Conservation (phyloP, 1,140 invertebrate genomes). For the Euglossa dilemma region DNA sequence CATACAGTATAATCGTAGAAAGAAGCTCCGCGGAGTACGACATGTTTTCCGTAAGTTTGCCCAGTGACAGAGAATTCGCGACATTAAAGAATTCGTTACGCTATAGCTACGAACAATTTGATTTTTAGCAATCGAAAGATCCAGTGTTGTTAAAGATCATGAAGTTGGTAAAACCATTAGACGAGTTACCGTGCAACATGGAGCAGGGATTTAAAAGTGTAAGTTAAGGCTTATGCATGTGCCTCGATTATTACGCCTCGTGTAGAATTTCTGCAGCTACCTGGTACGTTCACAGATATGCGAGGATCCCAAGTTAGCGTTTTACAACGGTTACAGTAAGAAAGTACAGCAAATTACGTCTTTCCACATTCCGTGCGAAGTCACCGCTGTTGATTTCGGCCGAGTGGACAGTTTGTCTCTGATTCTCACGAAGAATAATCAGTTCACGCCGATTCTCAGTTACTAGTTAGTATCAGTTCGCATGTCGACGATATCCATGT, state of each 20-base stretch:
- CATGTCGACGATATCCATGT: neutral
- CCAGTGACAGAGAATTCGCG: neutral
- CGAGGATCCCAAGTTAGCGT: neutral
- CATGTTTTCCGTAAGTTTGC: conserved; percentile 56
- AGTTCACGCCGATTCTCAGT: conserved; percentile 38
- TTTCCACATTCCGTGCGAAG: conserved; percentile 28
- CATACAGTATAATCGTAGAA: conserved; percentile 54
- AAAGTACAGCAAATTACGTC: neutral
- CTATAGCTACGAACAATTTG: neutral
- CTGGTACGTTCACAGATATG: conserved; percentile 6
- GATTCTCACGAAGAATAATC: conserved; percentile 41
- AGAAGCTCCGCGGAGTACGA: conserved; percentile 57
- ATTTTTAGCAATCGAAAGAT: conserved; percentile 43
- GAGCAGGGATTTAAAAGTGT: conserved; percentile 38
- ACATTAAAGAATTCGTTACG: neutral
- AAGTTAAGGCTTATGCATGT: neutral
- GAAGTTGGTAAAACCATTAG: conserved; percentile 39
- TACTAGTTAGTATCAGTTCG: conserved; percentile 45
- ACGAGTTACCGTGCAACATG: conserved; percentile 9
- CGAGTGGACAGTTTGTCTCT: conserved; percentile 34
- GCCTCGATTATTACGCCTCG: neutral
- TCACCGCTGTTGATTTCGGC: neutral
- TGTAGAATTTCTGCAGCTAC: neutral
- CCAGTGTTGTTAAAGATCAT: neutral
- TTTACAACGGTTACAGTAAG: neutral